phyloP scores from a whole-genome alignment of 2,888 invertebrate species.

The Choristoneura rosaceana region DNA sequence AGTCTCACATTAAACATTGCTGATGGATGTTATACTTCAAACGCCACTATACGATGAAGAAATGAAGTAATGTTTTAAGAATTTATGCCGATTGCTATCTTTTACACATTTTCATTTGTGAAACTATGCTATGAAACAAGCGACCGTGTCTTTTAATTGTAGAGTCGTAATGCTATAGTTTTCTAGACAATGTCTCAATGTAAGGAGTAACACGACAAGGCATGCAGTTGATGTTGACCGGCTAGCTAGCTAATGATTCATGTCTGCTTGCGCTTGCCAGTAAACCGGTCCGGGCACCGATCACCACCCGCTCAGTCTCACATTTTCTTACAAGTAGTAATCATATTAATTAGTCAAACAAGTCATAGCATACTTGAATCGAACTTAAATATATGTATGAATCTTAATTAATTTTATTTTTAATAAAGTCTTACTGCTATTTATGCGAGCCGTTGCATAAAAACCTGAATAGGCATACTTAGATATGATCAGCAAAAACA shows the following conservation, averaged over 20 bases:
- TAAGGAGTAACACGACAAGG: slow-evolving; percentile 7
- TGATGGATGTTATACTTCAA: background rate
- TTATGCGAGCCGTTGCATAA: background rate
- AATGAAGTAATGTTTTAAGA: slow-evolving; percentile 12
- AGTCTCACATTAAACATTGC: background rate
- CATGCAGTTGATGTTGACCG: slow-evolving; percentile 30
- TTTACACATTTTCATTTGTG: slow-evolving; percentile 6
- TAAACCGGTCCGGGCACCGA: slow-evolving; percentile 32
- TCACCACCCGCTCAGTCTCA: slow-evolving; percentile 20
- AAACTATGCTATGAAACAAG: slow-evolving; percentile 10
- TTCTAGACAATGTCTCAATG: slow-evolving; percentile 15
- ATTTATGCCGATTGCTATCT: background rate
- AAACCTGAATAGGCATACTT: background rate
- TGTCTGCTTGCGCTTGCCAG: slow-evolving; percentile 27
- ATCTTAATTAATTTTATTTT: background rate
- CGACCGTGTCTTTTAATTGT: slow-evolving; percentile 3
- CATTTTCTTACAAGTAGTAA: background rate
- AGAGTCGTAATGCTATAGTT: slow-evolving; percentile 12
- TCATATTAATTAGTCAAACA: background rate
- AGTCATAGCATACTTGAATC: background rate
- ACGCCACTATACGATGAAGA: background rate
- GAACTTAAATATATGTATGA: background rate
- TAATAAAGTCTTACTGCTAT: background rate
- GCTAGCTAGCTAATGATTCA: slow-evolving; percentile 35
- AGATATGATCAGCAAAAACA: slow-evolving; percentile 1